phyloP scores from a whole-genome alignment of 2,888 invertebrate genomes.

The Steinernema hermaphroditum region DNA sequence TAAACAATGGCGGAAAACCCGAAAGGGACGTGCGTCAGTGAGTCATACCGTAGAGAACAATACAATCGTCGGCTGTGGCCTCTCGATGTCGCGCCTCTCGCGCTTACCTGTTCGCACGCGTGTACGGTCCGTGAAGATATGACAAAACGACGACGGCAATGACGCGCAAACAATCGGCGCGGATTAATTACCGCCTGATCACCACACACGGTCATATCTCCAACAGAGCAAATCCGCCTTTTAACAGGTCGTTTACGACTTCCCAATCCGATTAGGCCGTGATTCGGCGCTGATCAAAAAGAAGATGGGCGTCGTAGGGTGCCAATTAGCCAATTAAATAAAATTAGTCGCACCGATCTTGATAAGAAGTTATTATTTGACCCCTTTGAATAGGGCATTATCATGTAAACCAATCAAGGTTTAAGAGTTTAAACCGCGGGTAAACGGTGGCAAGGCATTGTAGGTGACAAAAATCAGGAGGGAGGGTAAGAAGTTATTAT shows the following conservation, averaged over 20 bases:
- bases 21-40: not conserved
- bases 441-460: too few species aligned
- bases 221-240: constrained; percentile 30
- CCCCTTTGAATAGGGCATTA: too few species aligned
- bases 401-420: too few species aligned
- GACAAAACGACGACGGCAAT: not conserved
- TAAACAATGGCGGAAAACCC: too few species aligned
- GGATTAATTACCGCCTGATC: constrained; percentile 24
- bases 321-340: constrained; percentile 27
- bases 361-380: too few species aligned
- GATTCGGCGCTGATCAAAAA: constrained; percentile 15
- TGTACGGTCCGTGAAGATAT: not conserved
- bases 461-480: too few species aligned
- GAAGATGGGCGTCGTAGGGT: not conserved
- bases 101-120: not conserved
- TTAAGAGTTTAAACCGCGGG: too few species aligned
- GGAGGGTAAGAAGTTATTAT: too few species aligned
- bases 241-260: constrained; percentile 31
- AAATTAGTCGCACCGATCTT: not conserved
- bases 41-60: constrained; percentile 2
- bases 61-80: not conserved
- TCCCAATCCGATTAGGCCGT: constrained; percentile 12
- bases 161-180: constrained; percentile 10
- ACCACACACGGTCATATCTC: not conserved
- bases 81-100: not conserved